Base-by-base conservation (phyloP, 2,888 invertebrate genomes). In the Lochmaea capreae region DNA sequence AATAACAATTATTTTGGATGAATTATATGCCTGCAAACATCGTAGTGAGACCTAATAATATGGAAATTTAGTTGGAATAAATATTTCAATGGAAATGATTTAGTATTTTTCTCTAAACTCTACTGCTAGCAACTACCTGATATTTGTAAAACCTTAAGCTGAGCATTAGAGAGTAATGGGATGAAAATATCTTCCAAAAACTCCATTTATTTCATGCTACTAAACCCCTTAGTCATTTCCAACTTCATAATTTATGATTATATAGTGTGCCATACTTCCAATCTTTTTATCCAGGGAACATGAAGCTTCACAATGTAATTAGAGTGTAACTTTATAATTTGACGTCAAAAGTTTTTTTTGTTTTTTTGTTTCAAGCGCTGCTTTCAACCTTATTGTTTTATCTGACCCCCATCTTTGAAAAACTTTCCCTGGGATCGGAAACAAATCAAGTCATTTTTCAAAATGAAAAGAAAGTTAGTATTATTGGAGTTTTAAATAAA, bases 261-360 rank as follows among this genome's bases (percentile, higher is more conserved):
- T 52, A 58, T 58, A 67, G 58, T 59, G 68, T 49, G 33, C 43
- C 67, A 58, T 59, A 63, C 26, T 63, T 63, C 49, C 39, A 63
- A 70, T 70, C 70, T 70, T 70, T 70, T 70, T 70, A 65, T 70
- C 65, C 49, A 39, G 42, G 54, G 46, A 68, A 52, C 70, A 69
- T 69, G 62, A 70, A 70, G 63, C 65, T 54, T 54, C 52, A 65
- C 70, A 58, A 26, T 65, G 70, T 70, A 70, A 70, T 70, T 65
- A 70, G 12, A 58, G 65, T 68, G 70, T 70, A 70, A 70, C 70
- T 70, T 70, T 70, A 57, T 70, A 70, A 70, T 70, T 70, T 61
- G 65, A 43, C 65, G 62, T 63, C 69, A 65, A 70, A 70, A 65
- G 68, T 68, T 61, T 70, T 68, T 70, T 70, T 70, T 33, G 5